These are phyloP conservation scores for Mormyrus proboscirostris DNA, from an alignment of 2,797 vertebrate species.

Conservation along the genomic window DNA sequence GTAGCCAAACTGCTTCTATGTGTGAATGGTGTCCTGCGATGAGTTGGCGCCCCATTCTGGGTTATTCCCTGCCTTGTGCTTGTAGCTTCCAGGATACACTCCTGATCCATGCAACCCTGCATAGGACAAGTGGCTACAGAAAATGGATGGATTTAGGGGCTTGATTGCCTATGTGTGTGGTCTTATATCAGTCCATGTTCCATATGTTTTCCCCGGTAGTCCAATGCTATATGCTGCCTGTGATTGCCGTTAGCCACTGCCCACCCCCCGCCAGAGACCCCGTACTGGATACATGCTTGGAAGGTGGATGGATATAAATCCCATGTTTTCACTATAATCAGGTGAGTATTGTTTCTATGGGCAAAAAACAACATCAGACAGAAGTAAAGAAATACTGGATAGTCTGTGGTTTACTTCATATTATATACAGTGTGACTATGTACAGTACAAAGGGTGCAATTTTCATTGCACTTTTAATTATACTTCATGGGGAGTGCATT, in stretches of 20 bases:
- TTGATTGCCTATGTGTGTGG: background rate
- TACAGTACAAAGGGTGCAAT: background rate
- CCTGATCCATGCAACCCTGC: background rate
- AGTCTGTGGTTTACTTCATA: background rate
- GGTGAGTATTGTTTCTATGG: background rate
- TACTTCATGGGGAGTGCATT: background rate
- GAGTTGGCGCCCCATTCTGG: background rate
- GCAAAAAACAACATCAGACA: background rate
- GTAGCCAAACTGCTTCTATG: background rate
- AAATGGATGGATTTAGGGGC: background rate
- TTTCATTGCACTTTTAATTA: conserved; percentile 3
- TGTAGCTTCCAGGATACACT: background rate
- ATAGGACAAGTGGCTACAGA: background rate
- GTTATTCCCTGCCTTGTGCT: background rate
- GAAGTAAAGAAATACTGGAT: background rate
- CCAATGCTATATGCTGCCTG: background rate
- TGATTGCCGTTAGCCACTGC: background rate
- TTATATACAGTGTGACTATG: background rate
- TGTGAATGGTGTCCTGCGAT: background rate
- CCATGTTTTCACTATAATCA: background rate
- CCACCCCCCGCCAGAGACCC: background rate
- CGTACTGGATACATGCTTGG: background rate
- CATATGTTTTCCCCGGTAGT: background rate
- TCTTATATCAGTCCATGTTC: background rate
- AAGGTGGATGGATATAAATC: background rate